phyloP scores from a whole-genome alignment of 2,113 vertebrate genomes.

The Tenrec ecaudatus region DNA sequence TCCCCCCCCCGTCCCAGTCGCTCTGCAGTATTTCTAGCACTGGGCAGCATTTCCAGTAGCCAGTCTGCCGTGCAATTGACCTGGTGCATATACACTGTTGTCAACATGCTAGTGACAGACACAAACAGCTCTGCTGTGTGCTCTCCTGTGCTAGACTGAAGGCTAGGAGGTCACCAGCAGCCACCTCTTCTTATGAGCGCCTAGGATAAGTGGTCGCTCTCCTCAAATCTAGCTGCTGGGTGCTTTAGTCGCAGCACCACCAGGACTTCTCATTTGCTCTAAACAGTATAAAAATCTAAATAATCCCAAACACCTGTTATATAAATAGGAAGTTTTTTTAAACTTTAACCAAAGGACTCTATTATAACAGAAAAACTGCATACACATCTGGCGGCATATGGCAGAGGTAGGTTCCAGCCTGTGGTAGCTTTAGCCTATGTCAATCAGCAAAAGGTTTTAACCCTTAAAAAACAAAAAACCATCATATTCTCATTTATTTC shows the following conservation, averaged over 20 bases:
- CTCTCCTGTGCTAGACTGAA: not conserved
- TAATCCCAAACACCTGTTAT: constrained; percentile 1
- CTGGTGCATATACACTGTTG: not conserved
- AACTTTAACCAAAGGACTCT: constrained; percentile 51
- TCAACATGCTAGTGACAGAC: not conserved
- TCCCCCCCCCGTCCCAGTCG: not conserved
- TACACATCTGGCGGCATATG: not conserved
- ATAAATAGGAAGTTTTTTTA: constrained; percentile 39
- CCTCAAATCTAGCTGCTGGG: not conserved
- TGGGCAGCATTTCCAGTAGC: not conserved
- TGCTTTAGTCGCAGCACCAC: not conserved
- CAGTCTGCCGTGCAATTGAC: not conserved
- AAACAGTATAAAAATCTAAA: constrained; percentile 31
- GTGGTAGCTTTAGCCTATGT: not conserved
- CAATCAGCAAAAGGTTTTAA: constrained; percentile 16
- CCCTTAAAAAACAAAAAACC: not conserved
- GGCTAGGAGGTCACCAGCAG: not conserved
- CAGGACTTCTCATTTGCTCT: not conserved
- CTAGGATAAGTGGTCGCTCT: not conserved
- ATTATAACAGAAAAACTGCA: constrained; percentile 30
- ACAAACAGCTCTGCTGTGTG: not conserved
- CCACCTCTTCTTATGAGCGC: not conserved
- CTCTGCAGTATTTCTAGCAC: not conserved
- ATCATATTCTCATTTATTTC: not conserved
- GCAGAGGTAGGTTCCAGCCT: not conserved